Evolutionary conservation across 2,797 vertebrate genomes (phyloP), one percentile per base, ranked within the genome.

Genomic region (Meriones psammophilus): DNA sequence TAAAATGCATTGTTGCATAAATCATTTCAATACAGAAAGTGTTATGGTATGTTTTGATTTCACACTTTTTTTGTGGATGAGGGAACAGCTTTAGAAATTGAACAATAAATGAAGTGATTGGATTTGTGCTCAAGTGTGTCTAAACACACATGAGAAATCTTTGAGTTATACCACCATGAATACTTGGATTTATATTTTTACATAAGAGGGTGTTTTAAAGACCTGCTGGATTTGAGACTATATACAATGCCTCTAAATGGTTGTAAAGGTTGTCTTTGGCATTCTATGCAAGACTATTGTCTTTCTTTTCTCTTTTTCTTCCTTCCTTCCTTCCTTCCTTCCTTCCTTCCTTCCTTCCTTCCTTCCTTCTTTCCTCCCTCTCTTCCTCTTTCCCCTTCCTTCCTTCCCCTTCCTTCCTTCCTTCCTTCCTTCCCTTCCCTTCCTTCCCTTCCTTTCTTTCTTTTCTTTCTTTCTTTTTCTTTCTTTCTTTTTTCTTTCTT

Each of bases 361-460:
- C 85, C 36, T 54, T 5, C 42, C 5, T 5, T 5, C 5, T 8
- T 8, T 0, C 42, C 42, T 42, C 5, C 42, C 6, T 17, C 4
- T 0, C 15, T 0, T 1, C 0, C 50, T 39, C 42, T 6, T 6
- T 42, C 6, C 42, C 5, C 5, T 5, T 42, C 5, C 4, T 42
- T 5, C 42, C 4, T 5, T 5, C 42, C 4, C 42, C 5, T 42
- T 42, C 42, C 5, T 3, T 50, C 0, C 24, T 74, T 88, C 36
- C 5, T 42, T 42, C 39, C 39, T 42, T 42, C 39, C 39, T 42
- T 42, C 39, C 39, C 39, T 42, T 42, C 39, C 85, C 36, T 54
- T 5, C 42, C 5, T 5, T 5, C 5, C 42, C 42, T 42, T 1
- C 42, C 6, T 17, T 4, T 0, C 15, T 0, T 1, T 0, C 50